Evolutionary conservation across 2,888 invertebrate species (phyloP).

Genomic region (Aphidius colemani): DNA sequence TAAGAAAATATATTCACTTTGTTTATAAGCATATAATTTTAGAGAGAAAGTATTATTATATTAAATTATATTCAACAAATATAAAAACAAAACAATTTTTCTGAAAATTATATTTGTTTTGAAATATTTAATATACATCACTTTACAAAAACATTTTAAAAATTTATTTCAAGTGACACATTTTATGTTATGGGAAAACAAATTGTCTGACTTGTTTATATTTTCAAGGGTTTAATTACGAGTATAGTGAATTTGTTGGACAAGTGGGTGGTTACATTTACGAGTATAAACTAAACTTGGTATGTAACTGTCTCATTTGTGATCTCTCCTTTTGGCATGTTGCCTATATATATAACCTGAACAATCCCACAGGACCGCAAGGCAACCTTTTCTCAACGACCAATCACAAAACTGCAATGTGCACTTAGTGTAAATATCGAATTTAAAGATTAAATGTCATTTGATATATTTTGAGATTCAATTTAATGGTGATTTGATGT

Average conservation of each 20-base stretch:
- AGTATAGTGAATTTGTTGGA: constrained; percentile 49
- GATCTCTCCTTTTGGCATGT: constrained; percentile 51
- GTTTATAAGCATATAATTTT: no score
- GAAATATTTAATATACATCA: not conserved
- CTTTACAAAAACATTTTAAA: no score
- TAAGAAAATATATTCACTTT: no score
- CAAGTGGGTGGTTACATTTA: constrained; percentile 26
- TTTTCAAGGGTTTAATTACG: constrained; percentile 55
- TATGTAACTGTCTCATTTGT: constrained; percentile 44
- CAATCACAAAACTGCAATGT: constrained; percentile 49
- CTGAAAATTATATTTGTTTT: not conserved
- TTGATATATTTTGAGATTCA: not conserved
- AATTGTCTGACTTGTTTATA: constrained; percentile 50
- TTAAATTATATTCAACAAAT: not conserved
- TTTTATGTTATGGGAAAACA: constrained; percentile 26
- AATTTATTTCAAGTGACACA: no score
- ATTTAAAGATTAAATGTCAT: constrained; percentile 15
- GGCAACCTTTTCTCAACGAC: constrained; percentile 57
- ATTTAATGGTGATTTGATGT: not conserved
- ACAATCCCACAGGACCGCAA: constrained; percentile 47
- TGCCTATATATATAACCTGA: constrained; percentile 49
- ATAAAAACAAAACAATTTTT: not conserved
- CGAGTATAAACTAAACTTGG: constrained; percentile 38
- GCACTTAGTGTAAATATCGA: constrained; percentile 52
- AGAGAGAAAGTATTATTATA: no score